Evolutionary conservation across 2,113 vertebrate genomes (phyloP), one percentile per base, ranked within the genome.

Genomic region (Puma concolor): DNA sequence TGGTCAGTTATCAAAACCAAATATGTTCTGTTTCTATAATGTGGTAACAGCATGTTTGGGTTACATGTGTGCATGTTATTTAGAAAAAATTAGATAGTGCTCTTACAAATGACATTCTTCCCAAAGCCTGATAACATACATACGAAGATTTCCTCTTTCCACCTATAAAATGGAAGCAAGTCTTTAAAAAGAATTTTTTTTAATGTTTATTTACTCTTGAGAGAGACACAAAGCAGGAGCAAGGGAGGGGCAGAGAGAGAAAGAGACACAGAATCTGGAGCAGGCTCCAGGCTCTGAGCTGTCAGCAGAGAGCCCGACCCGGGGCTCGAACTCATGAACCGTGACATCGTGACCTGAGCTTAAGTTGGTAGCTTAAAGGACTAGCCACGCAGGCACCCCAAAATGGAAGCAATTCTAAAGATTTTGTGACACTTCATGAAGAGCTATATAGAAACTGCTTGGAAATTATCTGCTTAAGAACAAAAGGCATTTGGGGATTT

Each of bases 1-100:
- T 85, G 60, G 52, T 91, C 63, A 83, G 63, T 67, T 77, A 79
- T 13, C 87, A 79, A 91, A 97, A 54, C 41, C 71, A 92, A 88
- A 54, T 29, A 41, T 50, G 31, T 12, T 52, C 92, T 84, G 38
- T 21, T 64, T 82, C 82, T 86, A 33, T 76, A 63, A 31, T 15
- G 54, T 9, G 48, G n/a, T 54, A 77, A 81, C 17, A 84, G 27
- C 16, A 41, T 52, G 31, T 93, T 63, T 84, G 67, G 48, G 81
- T 86, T 94, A 44, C 9, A 84, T 64, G 76, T 52, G 17, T 72
- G 23, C 2, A 23, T 82, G 8, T 52, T 81, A 87, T 44, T 89
- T 88, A 66, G 48, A 64, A 89, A 88, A 91, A 87, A 33, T 13
- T 48, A n/a, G 8, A 87, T n/a, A 72, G 25, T 19, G 2, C 57